A percentile compares a stretch with the other conserved stretches of the same genome.
phyloP scores from a whole-genome alignment of 2,888 invertebrate genomes.

The Halictus ligatus region DNA sequence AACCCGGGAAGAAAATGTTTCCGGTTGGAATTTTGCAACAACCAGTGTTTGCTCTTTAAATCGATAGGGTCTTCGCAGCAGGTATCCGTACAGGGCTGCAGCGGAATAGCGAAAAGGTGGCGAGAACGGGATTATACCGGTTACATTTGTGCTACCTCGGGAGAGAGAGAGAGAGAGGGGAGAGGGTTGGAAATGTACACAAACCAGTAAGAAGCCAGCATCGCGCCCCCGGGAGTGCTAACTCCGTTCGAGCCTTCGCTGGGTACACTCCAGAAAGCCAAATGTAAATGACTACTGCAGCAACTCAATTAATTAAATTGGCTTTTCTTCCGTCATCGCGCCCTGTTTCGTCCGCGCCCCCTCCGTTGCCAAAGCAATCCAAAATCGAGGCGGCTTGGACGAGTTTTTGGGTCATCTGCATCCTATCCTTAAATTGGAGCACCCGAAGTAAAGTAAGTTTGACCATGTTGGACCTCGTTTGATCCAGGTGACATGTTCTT shows the following conservation, averaged over 20 bases:
- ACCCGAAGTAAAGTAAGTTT: not conserved
- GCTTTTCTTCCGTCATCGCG: conserved; percentile 40
- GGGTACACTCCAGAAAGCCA: conserved; percentile 67
- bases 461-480: not conserved
- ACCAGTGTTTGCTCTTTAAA: not conserved
- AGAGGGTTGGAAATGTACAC: conserved; percentile 49
- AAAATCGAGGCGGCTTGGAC: not conserved
- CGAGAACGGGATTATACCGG: conserved; percentile 40
- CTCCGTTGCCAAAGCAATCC: not conserved
- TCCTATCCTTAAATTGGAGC: not conserved
- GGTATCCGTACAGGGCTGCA: not conserved
- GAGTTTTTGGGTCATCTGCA: not conserved
- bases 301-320: conserved; percentile 79
- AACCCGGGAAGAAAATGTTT: not conserved
- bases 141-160: conserved; percentile 30
- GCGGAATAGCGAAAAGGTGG: conserved; percentile 24
- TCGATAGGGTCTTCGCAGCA: not conserved
- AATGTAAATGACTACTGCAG: conserved; percentile 76
- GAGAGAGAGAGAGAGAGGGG: not conserved
- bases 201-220: conserved; percentile 71
- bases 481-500: no score
- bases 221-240: conserved; percentile 75
- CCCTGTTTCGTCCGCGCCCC: not conserved
- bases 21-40: not conserved
- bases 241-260: conserved; percentile 62